Conservation (phyloP, 2,888 invertebrate species). For the Allacma fusca region DNA sequence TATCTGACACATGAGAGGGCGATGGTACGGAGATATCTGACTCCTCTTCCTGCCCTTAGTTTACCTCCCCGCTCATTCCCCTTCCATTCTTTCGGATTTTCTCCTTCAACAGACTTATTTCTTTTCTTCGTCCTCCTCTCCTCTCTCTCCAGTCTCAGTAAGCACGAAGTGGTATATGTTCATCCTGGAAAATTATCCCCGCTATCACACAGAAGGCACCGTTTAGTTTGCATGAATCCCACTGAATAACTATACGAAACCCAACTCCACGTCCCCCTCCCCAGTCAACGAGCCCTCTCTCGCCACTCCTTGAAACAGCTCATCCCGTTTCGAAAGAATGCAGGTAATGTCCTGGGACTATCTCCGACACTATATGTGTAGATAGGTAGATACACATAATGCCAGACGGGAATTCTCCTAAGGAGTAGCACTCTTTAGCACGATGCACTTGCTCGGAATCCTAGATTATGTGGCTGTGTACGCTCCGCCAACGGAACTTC, state of each 20-base stretch:
- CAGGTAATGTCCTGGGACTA: too few relatives aligned
- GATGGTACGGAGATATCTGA: conserved; percentile 11
- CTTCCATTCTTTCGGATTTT: conserved; percentile 12
- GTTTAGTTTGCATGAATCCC: conserved; percentile 35
- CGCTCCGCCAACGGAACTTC: too few relatives aligned
- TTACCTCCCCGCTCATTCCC: not conserved
- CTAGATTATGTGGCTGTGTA: too few relatives aligned
- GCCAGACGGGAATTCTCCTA: too few relatives aligned
- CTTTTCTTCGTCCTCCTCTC: conserved; percentile 11
- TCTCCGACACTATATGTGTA: too few relatives aligned
- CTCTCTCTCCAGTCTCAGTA: conserved; percentile 1
- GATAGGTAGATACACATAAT: too few relatives aligned
- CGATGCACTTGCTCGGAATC: too few relatives aligned
- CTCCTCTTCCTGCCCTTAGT: conserved; percentile 33
- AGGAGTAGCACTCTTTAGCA: too few relatives aligned
- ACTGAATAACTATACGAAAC: not conserved
- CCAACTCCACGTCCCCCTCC: not conserved
- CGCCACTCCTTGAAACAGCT: too few relatives aligned
- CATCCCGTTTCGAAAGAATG: too few relatives aligned
- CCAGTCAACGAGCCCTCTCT: too few relatives aligned
- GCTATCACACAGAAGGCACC: conserved; percentile 12
- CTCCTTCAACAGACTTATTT: conserved; percentile 14
- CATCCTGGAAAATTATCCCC: not conserved
- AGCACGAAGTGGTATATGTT: not conserved
- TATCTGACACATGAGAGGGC: conserved; percentile 30